Conservation (phyloP, 2,797 vertebrate species). For the Protosalanx chinensis region DNA sequence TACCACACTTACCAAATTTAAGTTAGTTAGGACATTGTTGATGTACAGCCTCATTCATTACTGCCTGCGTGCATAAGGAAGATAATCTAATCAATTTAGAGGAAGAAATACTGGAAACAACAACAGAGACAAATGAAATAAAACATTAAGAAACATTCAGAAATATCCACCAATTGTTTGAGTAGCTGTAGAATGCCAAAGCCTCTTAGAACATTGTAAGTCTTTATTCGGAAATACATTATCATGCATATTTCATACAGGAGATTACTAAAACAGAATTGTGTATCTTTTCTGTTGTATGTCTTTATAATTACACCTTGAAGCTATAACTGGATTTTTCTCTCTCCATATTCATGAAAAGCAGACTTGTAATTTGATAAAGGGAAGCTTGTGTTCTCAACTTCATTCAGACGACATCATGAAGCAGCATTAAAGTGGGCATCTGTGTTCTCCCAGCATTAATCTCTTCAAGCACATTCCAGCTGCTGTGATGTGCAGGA, state of each 20-base stretch:
- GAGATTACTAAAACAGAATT: slow-evolving; percentile 96
- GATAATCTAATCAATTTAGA: slow-evolving; percentile 75
- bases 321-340: slow-evolving; percentile 90
- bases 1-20: too few relatives aligned
- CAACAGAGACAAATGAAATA: slow-evolving; percentile 82
- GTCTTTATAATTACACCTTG: slow-evolving; percentile 99
- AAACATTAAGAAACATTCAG: slow-evolving; percentile 86
- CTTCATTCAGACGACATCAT: slow-evolving; percentile 96
- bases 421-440: slow-evolving; percentile 98
- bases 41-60: slow-evolving; percentile 47
- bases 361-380: slow-evolving; percentile 99
- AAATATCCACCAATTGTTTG: slow-evolving; percentile 89
- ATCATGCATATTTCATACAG: slow-evolving; percentile 97
- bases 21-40: slow-evolving; percentile 41
- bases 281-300: slow-evolving; percentile 95
- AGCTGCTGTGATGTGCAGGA: slow-evolving; percentile 99
- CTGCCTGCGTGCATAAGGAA: slow-evolving; percentile 51
- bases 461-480: slow-evolving; percentile 99
- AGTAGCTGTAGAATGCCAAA: slow-evolving; percentile 89
- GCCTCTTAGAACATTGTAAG: slow-evolving; percentile 92
- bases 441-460: slow-evolving; percentile 98
- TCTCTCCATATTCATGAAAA: slow-evolving; percentile 99
- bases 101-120: slow-evolving; percentile 73
- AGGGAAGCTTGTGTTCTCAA: slow-evolving; percentile 98
- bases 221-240: slow-evolving; percentile 97